These are phyloP conservation scores for Haliclystus octoradiatus DNA, from an alignment of 30 jellyfish, hydroid and myxozoan species.

Conservation along the genomic window DNA sequence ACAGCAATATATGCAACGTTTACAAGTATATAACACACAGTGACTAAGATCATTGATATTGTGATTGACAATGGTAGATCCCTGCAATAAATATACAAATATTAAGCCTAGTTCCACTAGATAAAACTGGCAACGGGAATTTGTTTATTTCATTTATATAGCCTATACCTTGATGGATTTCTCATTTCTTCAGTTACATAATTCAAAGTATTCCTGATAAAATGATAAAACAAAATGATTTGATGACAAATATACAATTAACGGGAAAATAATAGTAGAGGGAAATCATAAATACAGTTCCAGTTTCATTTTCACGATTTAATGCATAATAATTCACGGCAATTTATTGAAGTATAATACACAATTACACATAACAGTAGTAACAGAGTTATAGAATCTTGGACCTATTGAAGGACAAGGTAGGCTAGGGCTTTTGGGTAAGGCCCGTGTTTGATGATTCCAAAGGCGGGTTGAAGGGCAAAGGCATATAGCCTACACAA, in stretches of 20 bases:
- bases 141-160: background rate
- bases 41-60: slow-evolving; percentile 66
- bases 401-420: too few relatives aligned
- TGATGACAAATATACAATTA: too few relatives aligned
- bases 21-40: slow-evolving; percentile 74
- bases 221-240: background rate
- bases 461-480: too few relatives aligned
- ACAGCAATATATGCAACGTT: slow-evolving; percentile 79
- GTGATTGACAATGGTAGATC: slow-evolving; percentile 77
- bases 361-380: too few relatives aligned
- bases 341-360: too few relatives aligned
- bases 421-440: too few relatives aligned
- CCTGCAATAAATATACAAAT: slow-evolving; percentile 14
- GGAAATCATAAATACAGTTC: too few relatives aligned
- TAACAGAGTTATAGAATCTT: too few relatives aligned
- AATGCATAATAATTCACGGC: too few relatives aligned
- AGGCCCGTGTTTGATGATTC: too few relatives aligned
- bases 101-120: background rate
- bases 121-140: background rate
- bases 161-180: slow-evolving; percentile 63
- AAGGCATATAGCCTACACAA: too few relatives aligned
- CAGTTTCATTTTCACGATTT: too few relatives aligned
- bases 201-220: slow-evolving; percentile 69
- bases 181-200: slow-evolving; percentile 93
- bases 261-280: background rate